These are phyloP conservation scores for Delichon dasypus DNA, from an alignment of 2,797 vertebrate species.

Conservation along the genomic window DNA sequence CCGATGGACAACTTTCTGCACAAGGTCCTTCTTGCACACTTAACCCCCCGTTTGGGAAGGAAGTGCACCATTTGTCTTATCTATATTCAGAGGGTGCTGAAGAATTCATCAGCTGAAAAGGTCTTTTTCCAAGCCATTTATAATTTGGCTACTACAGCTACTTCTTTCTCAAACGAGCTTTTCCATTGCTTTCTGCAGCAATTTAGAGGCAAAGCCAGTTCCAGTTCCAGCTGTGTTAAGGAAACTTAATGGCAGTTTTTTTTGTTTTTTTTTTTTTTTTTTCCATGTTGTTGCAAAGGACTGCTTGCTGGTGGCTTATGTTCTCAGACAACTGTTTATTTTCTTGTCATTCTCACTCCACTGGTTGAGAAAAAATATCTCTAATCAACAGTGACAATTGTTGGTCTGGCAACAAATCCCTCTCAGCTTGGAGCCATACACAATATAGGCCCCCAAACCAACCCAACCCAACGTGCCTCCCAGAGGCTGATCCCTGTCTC, in stretches of 20 bases:
- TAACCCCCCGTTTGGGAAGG: background rate
- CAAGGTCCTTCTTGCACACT: background rate
- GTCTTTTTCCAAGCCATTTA: slow-evolving; percentile 23
- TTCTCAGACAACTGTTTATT: slow-evolving; percentile 39
- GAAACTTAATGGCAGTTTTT: background rate
- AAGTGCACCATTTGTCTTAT: background rate
- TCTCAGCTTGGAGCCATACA: background rate
- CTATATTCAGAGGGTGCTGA: background rate
- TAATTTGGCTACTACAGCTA: slow-evolving; percentile 14
- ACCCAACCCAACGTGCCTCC: background rate
- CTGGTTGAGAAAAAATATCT: slow-evolving; percentile 15
- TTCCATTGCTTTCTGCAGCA: background rate
- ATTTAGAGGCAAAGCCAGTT: slow-evolving; percentile 15
- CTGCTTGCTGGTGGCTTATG: background rate
- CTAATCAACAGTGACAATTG: background rate
- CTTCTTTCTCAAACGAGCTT: background rate
- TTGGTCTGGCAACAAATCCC: background rate
- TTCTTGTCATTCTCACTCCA: slow-evolving; percentile 31
- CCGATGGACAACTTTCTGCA: background rate
- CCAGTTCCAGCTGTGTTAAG: slow-evolving; percentile 53
- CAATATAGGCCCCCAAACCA: background rate
- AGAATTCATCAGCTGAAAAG: background rate
- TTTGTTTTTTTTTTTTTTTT: background rate
- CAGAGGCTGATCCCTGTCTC: background rate
- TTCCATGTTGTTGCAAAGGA: background rate